Evolutionary conservation across 2,888 invertebrate genomes (phyloP), one percentile per base, ranked within the genome.

Genomic region (Ormyrus nitidulus): DNA sequence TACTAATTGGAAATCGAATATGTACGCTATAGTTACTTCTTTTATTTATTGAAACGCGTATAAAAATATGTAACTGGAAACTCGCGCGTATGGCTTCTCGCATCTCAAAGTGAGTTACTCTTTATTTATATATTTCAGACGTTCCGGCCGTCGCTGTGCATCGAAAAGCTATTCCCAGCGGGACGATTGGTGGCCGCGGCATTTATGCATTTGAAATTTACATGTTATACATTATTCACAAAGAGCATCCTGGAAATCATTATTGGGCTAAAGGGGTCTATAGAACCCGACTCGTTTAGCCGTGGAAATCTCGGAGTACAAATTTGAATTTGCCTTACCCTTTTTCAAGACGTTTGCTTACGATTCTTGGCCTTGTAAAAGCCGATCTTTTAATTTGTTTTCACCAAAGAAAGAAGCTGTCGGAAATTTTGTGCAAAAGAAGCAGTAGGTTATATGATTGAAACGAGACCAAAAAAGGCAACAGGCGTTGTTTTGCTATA

Each of bases 171-270:
- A 19, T 19, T 68, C 66, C 10, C 19, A 19, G 19, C 59, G 44
- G 51, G 49, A 69, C 68, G 59, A 76, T 76, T 59, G 68, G 59
- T 58, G 19, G 19, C 19, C 19, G 19, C 56, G 62, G 64, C 70
- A 71, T 66, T 72, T 72, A 59, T 78, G 65, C 72, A 64, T 65
- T 48, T 70, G 51, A 9, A 70, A 79, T 79, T 74, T 74, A 79
- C 74, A 62, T 69, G 46, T 58, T 62, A 74, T 79, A 74, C 69
- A 79, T 79, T 73, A 79, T 79, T 79, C 74, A 79, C 79, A 54
- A 69, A 79, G 61, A 54, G 64, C 58, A 56, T 64, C 62, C 56
- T 79, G 56, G 49, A 79, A 74, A 74, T 74, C 62, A 74, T 70
- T 79, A 69, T 79, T 64, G 62, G 73, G 9, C 58, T 65, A 69